Percentiles rank a stretch among this genome's conserved stretches.
Conservation (phyloP, 2,113 vertebrate genomes). For the Asarcornis scutulata region DNA sequence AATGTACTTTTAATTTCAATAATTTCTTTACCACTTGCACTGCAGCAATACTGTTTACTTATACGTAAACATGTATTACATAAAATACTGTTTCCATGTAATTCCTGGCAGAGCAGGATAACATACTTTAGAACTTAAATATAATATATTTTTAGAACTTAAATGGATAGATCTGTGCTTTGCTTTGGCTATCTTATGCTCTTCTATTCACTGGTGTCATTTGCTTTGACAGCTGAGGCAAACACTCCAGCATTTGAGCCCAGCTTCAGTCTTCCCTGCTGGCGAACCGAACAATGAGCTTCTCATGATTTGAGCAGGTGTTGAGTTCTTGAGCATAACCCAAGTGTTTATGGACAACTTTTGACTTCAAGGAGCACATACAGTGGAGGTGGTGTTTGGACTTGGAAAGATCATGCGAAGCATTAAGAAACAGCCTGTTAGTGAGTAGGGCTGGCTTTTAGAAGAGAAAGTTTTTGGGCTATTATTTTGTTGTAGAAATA, state of each 20-base stretch:
- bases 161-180: not conserved
- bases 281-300: not conserved
- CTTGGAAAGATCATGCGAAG: not conserved
- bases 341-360: not conserved
- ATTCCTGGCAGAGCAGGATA: not conserved
- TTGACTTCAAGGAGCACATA: not conserved
- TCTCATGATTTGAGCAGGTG: not conserved
- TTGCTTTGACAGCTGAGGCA: slow-evolving; percentile 34
- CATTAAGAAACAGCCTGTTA: not conserved
- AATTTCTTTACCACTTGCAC: not conserved
- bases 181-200: not conserved
- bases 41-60: not conserved
- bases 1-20: not conserved
- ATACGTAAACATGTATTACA: not conserved
- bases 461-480: not conserved
- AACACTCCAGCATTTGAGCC: not conserved
- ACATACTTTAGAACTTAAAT: not conserved
- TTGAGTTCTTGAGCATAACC: not conserved
- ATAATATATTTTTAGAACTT: not conserved
- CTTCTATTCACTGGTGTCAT: not conserved
- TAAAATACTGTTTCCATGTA: not conserved
- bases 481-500: not conserved
- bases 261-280: not conserved
- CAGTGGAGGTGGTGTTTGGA: not conserved
- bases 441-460: not conserved